Conservation (phyloP, 1,140 invertebrate species). For the Diachasma alloeum region DNA sequence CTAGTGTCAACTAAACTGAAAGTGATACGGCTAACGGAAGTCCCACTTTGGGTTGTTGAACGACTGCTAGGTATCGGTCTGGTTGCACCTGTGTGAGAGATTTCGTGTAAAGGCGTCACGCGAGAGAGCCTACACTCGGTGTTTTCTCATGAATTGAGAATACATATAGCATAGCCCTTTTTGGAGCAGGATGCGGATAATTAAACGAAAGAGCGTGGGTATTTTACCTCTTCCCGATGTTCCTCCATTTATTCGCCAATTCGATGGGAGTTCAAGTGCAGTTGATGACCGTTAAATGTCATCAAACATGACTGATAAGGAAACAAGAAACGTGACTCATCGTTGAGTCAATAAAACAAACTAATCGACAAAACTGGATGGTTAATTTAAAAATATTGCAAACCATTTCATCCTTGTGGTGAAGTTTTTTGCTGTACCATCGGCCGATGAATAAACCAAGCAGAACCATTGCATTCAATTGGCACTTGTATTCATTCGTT, state of each 20-base stretch:
- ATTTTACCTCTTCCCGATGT: background rate
- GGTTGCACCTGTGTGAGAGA: constrained; percentile 20
- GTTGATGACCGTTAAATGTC: background rate
- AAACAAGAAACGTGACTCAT: background rate
- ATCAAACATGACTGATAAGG: constrained; percentile 10
- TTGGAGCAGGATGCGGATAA: constrained; percentile 18
- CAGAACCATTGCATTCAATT: no score
- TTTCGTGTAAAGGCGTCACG: constrained; percentile 23
- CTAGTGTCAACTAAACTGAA: constrained; percentile 10
- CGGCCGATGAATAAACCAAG: no score
- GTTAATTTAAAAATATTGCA: no score
- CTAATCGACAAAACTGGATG: no score
- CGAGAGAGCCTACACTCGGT: constrained; percentile 3
- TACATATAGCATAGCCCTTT: background rate
- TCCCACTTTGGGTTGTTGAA: background rate
- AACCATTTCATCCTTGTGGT: no score
- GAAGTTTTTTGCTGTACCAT: no score
- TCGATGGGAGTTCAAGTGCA: background rate
- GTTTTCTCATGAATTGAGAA: constrained; percentile 14
- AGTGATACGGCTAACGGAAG: constrained; percentile 26
- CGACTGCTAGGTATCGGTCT: background rate
- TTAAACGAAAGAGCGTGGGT: background rate
- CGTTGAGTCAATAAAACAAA: background rate
- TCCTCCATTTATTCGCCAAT: no score
- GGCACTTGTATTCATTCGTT: no score